phyloP scores from a whole-genome alignment of 2,888 invertebrate species.

The Lamellibrachia columna region DNA sequence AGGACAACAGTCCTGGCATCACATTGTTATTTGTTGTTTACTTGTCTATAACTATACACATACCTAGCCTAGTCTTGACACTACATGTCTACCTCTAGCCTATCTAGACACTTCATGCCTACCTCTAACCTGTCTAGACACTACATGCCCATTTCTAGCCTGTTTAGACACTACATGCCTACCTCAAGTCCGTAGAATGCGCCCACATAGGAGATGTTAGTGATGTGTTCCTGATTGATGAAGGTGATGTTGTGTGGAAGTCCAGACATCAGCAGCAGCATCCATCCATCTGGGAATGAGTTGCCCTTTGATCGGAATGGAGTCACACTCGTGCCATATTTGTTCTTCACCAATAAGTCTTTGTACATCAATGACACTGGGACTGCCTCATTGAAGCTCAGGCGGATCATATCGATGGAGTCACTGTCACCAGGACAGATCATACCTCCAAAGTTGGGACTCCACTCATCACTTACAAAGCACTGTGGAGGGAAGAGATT shows the following conservation, averaged over 20 bases:
- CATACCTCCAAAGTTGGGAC: slow-evolving; percentile 21
- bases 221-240: slow-evolving; percentile 48
- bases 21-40: too few relatives aligned
- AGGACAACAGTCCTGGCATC: too few relatives aligned
- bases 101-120: too few relatives aligned
- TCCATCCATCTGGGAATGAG: slow-evolving; percentile 55
- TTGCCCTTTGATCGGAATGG: slow-evolving; percentile 46
- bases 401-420: slow-evolving; percentile 42
- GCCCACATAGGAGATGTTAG: slow-evolving; percentile 53
- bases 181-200: slow-evolving; percentile 45
- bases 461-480: slow-evolving; percentile 20
- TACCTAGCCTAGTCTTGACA: too few relatives aligned
- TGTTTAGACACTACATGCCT: not conserved
- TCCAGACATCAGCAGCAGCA: slow-evolving; percentile 45
- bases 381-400: slow-evolving; percentile 51
- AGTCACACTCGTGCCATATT: slow-evolving; percentile 42
- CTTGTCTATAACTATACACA: too few relatives aligned
- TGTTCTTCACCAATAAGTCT: slow-evolving; percentile 41
- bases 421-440: slow-evolving; percentile 31
- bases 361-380: slow-evolving; percentile 49
- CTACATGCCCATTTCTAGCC: not conserved
- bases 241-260: slow-evolving; percentile 45
- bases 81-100: too few relatives aligned
- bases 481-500: slow-evolving; percentile 21
- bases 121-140: not conserved